phyloP scores from a whole-genome alignment of 2,888 invertebrate genomes.

The Candidula unifasciata region DNA sequence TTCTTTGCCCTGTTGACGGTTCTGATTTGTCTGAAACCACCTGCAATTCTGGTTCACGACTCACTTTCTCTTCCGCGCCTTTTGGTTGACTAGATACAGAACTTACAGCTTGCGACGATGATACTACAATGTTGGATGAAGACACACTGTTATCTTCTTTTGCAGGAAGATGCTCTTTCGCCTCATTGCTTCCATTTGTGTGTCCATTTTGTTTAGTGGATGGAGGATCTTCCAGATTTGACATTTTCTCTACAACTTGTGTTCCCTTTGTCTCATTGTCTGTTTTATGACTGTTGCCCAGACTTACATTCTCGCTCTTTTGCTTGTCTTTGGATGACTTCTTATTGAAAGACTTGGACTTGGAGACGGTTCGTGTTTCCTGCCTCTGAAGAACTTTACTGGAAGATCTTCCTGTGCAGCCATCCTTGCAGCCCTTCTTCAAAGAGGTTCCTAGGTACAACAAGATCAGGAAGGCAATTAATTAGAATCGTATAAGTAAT shows the following conservation, averaged over 20 bases:
- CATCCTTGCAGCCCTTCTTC: constrained; percentile 26
- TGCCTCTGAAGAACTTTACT: not conserved
- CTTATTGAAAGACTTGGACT: not conserved
- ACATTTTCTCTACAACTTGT: not conserved
- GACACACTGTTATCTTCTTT: not conserved
- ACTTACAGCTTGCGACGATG: not conserved
- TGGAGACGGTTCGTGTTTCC: not conserved
- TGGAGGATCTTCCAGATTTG: not conserved
- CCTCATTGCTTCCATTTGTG: not conserved
- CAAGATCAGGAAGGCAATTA: not conserved
- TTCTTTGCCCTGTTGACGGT: not conserved
- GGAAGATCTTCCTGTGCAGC: not conserved
- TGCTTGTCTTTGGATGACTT: constrained; percentile 17
- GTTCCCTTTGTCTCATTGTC: not conserved
- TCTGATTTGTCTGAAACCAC: not conserved
- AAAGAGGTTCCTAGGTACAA: constrained; percentile 6
- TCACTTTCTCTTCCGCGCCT: not conserved
- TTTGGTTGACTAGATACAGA: not conserved
- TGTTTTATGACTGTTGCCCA: not conserved
- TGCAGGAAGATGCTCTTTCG: not conserved
- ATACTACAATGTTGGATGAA: not conserved
- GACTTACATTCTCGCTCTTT: not conserved
- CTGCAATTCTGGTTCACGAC: not conserved
- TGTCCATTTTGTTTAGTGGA: not conserved
- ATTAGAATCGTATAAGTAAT: no score